phyloP scores from a whole-genome alignment of 2,797 vertebrate species.

The Acanthis flammea region DNA sequence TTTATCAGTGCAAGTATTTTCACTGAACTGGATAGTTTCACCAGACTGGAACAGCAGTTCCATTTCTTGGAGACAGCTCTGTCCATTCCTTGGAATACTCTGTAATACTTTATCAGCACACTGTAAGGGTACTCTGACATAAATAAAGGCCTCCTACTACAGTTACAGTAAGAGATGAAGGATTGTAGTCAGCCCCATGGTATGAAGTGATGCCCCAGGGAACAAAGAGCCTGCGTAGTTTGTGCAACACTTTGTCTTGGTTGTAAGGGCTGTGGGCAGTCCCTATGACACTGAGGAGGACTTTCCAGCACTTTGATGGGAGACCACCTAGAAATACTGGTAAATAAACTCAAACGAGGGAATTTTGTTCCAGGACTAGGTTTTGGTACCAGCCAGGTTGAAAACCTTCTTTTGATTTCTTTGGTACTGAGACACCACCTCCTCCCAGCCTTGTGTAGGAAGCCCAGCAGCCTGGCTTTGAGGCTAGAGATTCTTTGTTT shows the following conservation, averaged over 20 bases:
- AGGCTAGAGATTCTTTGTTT: not conserved
- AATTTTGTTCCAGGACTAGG: not conserved
- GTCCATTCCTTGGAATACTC: slow-evolving; percentile 38
- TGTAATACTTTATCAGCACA: slow-evolving; percentile 32
- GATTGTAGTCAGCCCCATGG: slow-evolving; percentile 9
- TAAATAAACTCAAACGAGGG: not conserved
- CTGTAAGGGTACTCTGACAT: slow-evolving; percentile 32
- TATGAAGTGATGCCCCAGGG: slow-evolving; percentile 35
- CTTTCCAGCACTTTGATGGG: slow-evolving; percentile 19
- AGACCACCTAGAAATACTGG: slow-evolving; percentile 49
- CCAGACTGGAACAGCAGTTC: slow-evolving; percentile 48
- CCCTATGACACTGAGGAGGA: not conserved
- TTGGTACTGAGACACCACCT: not conserved
- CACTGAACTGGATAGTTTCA: slow-evolving; percentile 32
- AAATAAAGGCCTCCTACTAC: slow-evolving; percentile 35
- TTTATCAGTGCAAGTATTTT: slow-evolving; percentile 22
- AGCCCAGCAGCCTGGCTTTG: not conserved
- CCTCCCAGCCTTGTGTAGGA: not conserved
- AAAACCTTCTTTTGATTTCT: not conserved
- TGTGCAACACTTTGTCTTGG: slow-evolving; percentile 43
- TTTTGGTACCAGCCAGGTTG: not conserved
- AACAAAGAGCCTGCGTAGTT: not conserved
- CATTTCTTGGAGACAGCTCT: slow-evolving; percentile 39
- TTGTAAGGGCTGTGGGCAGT: slow-evolving; percentile 29
- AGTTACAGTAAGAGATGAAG: slow-evolving; percentile 50